These are phyloP conservation scores for Achlya flavicornis DNA, from an alignment of 2,888 invertebrate species.

Conservation along the genomic window DNA sequence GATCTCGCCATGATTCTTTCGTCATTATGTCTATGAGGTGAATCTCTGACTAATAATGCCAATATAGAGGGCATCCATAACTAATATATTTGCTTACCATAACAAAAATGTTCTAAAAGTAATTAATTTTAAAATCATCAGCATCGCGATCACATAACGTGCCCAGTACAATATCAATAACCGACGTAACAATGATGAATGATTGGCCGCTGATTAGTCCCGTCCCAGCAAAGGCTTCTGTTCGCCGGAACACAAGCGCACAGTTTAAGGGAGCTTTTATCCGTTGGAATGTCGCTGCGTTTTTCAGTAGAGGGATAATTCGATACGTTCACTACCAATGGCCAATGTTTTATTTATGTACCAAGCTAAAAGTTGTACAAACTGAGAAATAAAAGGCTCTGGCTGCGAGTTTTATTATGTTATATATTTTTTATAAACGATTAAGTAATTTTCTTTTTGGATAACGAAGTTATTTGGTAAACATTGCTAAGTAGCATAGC, in stretches of 20 bases:
- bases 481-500: too few species aligned
- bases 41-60: too few species aligned
- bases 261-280: slow-evolving; percentile 15
- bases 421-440: too few species aligned
- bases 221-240: slow-evolving; percentile 4
- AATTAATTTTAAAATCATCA: not conserved
- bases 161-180: slow-evolving; percentile 14
- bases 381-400: too few species aligned
- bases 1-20: too few species aligned
- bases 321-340: not conserved
- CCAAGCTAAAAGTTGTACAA: too few species aligned
- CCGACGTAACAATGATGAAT: slow-evolving; percentile 24
- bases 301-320: not conserved
- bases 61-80: not conserved
- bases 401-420: too few species aligned
- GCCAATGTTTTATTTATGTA: too few species aligned
- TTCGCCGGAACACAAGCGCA: not conserved
- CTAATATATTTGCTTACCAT: not conserved
- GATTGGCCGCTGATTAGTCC: slow-evolving; percentile 19
- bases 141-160: not conserved
- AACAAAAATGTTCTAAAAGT: not conserved
- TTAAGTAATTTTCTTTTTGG: too few species aligned
- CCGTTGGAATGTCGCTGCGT: not conserved
- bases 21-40: too few species aligned
- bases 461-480: too few species aligned